Evolutionary conservation across 2,888 invertebrate species (phyloP).

Genomic region (Augochlorella aurata): DNA sequence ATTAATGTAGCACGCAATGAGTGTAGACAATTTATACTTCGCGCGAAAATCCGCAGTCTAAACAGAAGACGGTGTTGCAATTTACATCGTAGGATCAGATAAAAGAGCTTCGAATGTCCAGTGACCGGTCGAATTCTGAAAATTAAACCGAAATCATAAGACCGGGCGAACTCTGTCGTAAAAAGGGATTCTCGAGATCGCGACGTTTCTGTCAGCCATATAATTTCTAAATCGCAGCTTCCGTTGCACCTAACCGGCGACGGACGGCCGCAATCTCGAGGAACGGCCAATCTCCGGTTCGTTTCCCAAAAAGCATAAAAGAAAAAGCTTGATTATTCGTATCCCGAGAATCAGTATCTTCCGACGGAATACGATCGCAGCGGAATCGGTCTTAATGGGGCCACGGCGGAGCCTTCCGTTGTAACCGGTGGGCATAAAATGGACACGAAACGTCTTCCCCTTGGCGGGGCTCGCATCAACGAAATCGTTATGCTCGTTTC

Average conservation of each 20-base stretch:
- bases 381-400: conserved; percentile 8
- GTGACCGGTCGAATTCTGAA: neutral
- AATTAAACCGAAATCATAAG: neutral
- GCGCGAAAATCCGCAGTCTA: too few species aligned
- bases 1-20: too few species aligned
- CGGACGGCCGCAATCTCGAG: neutral
- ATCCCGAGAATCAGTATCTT: conserved; percentile 15
- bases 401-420: neutral
- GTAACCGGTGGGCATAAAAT: conserved; percentile 16
- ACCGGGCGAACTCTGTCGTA: neutral
- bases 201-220: neutral
- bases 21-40: too few species aligned
- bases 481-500: neutral
- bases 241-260: neutral
- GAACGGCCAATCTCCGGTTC: neutral
- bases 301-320: neutral
- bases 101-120: too few species aligned
- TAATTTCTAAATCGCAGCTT: neutral
- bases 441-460: neutral
- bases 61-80: too few species aligned
- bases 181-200: neutral
- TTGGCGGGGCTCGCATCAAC: neutral
- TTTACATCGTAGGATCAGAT: too few species aligned
- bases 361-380: neutral
- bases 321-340: conserved; percentile 33